These are phyloP conservation scores for Habroteleia sp. DNA, from an alignment of 2,888 invertebrate species.

Conservation along the genomic window DNA sequence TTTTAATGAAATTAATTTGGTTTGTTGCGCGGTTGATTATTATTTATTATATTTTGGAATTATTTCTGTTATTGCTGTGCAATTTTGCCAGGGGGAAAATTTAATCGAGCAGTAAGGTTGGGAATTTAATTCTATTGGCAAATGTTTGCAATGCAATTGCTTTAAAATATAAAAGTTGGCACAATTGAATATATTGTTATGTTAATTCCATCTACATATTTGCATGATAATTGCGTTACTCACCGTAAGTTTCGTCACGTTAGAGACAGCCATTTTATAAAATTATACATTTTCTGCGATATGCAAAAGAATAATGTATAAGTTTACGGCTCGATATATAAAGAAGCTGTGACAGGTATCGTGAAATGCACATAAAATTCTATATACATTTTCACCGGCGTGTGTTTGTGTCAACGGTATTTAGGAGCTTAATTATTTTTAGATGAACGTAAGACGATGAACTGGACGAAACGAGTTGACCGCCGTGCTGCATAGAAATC, in stretches of 20 bases:
- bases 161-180: too few relatives aligned
- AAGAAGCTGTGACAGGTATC: slow-evolving; percentile 17
- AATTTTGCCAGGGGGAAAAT: too few relatives aligned
- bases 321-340: slow-evolving; percentile 25
- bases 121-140: too few relatives aligned
- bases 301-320: too few relatives aligned
- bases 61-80: too few relatives aligned
- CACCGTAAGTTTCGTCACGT: slow-evolving; percentile 10
- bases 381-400: slow-evolving; percentile 6
- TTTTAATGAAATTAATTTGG: too few relatives aligned
- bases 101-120: too few relatives aligned
- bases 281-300: slow-evolving; percentile 12
- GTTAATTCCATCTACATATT: neutral
- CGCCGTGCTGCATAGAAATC: too few relatives aligned
- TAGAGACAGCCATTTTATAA: slow-evolving; percentile 6
- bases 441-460: too few relatives aligned
- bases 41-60: too few relatives aligned
- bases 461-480: slow-evolving; percentile 7
- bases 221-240: slow-evolving; percentile 5
- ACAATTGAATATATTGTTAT: neutral
- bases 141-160: too few relatives aligned
- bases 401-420: slow-evolving; percentile 23
- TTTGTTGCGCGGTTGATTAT: too few relatives aligned
- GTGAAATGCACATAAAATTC: slow-evolving; percentile 11
- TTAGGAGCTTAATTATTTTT: slow-evolving; percentile 38